Evolutionary conservation across 2,113 vertebrate species (phyloP), one percentile per base, ranked within the genome.

Genomic region (Coryphaenoides rupestris): DNA sequence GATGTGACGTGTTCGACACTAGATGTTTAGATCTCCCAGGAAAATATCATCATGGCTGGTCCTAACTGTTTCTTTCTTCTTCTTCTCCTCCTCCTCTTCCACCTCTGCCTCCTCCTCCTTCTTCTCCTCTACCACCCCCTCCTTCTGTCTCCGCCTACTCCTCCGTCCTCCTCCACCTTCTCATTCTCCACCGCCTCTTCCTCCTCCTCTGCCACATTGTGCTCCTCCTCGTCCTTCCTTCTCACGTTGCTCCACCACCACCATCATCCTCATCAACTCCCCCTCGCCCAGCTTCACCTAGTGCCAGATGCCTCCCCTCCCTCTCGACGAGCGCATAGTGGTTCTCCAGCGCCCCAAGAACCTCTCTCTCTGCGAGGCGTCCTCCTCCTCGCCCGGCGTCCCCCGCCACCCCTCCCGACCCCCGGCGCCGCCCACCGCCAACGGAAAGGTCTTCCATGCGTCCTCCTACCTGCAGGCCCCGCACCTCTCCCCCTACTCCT

Each of bases 301-400:
- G 81, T 87, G 85, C 89, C 92, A 91, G 89, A 94, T 93, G 92
- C 92, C 92, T 90, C 93, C 92, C 55, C 91, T 92, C 74, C 92
- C 90, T 70, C 91, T 94, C 73, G 93, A 94, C 89, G 93, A 93
- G 86, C 92, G 92, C 61, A 91, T 93, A 78, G 89, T 91, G 76
- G 88, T 93, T 66, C 83, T 92, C 79, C 92, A 93, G 83, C 88
- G 88, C 73, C 91, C 91, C 58, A 91, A 91, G 82, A 88, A 86
- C 45, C 60, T 91, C 78, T 63, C 77, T 66, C 75, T 92, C 61
- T 87, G 83, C 9, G 86, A 89, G 68, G 76, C 81, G 28, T 89
- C 33, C 33, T 40, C 33, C 33, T 6, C 33, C 33, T 12, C 33
- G 9, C 7, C 33, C 5, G 9, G 0, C 33, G 6, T 1, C 9